phyloP scores from a whole-genome alignment of 2,797 vertebrate genomes.

The Coluber constrictor region DNA sequence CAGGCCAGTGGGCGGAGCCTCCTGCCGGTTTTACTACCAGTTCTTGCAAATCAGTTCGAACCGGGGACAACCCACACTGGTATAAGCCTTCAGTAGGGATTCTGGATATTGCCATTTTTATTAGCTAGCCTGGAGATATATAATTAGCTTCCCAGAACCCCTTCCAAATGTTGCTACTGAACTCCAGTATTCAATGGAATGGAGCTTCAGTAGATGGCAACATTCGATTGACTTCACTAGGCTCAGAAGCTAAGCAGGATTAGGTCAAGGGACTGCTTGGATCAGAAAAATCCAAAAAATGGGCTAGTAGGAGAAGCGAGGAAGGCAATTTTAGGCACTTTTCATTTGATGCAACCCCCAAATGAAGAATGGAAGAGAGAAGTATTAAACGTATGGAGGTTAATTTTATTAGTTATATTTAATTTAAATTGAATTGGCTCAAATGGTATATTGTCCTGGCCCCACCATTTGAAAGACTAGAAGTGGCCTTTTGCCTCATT shows the following conservation, averaged over 20 bases:
- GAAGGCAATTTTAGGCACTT: background rate
- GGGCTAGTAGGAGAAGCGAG: background rate
- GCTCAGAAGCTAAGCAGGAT: background rate
- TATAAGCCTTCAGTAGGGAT: background rate
- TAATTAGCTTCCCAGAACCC: background rate
- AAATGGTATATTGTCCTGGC: background rate
- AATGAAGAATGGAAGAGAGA: background rate
- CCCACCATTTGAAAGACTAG: background rate
- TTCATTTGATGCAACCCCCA: background rate
- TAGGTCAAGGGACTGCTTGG: background rate
- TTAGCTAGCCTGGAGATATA: background rate
- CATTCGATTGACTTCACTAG: background rate
- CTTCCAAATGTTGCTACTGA: background rate
- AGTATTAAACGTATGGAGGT: background rate
- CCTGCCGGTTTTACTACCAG: no score
- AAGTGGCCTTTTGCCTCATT: background rate
- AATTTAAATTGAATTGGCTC: background rate
- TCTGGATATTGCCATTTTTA: background rate
- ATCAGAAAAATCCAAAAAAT: background rate
- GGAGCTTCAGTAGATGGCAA: background rate
- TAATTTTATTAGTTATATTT: background rate
- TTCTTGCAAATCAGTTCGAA: no score
- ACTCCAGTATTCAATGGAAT: background rate
- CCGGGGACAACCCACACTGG: background rate
- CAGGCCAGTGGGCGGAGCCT: no score